Conservation (phyloP, 2,113 vertebrate genomes). For the Saccopteryx bilineata region DNA sequence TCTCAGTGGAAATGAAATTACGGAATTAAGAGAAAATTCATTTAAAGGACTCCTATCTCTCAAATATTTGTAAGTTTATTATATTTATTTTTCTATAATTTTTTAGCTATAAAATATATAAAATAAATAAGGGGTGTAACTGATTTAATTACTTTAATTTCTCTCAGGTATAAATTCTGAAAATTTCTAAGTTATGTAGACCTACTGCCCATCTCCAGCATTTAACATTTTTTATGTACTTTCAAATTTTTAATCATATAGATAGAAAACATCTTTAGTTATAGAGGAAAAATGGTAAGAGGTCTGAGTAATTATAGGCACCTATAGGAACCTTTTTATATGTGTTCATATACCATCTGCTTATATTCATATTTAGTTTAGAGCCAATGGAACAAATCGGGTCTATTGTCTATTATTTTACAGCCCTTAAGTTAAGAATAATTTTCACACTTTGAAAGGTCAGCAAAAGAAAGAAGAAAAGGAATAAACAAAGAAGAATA, state of each 20-base stretch:
- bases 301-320: not conserved
- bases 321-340: not conserved
- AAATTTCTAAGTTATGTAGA: not conserved
- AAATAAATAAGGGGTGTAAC: not conserved
- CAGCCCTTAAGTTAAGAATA: too few relatives aligned
- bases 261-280: not conserved
- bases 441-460: too few relatives aligned
- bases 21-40: slow-evolving; percentile 73
- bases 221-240: not conserved
- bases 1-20: slow-evolving; percentile 80
- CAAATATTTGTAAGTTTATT: slow-evolving; percentile 83
- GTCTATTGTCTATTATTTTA: too few relatives aligned
- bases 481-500: too few relatives aligned
- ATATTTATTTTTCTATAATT: slow-evolving; percentile 10
- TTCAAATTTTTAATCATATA: not conserved
- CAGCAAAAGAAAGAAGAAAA: too few relatives aligned
- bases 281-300: not conserved
- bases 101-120: not conserved
- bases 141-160: not conserved
- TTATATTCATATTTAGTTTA: not conserved
- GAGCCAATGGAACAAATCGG: not conserved
- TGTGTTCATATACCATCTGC: not conserved
- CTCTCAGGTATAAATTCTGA: not conserved
- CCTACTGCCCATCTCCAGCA: not conserved
- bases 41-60: slow-evolving; percentile 85